A percentile compares a stretch with the other conserved stretches of the same genome.
phyloP scores from a whole-genome alignment of 2,888 invertebrate genomes.

The Oscheius sp. region DNA sequence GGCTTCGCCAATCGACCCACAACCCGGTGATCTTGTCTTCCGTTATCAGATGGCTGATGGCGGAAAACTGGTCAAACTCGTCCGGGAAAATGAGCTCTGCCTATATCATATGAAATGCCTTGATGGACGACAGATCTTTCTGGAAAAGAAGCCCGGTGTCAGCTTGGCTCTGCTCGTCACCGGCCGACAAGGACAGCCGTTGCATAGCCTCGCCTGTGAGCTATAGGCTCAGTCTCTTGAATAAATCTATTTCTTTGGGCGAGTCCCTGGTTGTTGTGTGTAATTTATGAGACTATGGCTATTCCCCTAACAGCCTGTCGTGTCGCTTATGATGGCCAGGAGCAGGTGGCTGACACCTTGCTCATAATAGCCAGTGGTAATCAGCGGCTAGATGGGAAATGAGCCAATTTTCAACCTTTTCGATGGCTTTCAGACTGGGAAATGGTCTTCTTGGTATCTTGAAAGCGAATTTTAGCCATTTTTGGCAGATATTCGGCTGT shows the following conservation, averaged over 20 bases:
- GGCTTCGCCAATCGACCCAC: slow-evolving; percentile 3
- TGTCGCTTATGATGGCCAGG: no score
- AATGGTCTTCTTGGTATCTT: no score
- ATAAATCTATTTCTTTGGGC: slow-evolving; percentile 8
- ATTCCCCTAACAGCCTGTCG: no score
- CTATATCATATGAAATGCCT: background rate
- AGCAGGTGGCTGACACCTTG: no score
- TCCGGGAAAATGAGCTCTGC: background rate
- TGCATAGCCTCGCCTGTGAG: background rate
- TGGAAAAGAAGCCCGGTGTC: background rate
- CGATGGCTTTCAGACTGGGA: no score
- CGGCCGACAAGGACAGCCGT: background rate
- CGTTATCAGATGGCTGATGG: background rate
- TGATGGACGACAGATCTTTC: slow-evolving; percentile 5
- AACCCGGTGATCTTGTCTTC: slow-evolving; percentile 12
- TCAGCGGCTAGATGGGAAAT: no score
- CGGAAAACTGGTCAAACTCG: background rate
- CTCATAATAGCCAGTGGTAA: no score
- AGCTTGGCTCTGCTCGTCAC: background rate
- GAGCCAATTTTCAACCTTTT: no score
- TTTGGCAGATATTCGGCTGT: no score
- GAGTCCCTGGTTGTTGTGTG: no score
- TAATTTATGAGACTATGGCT: no score
- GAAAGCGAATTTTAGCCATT: no score
- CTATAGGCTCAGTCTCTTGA: background rate